phyloP scores from a whole-genome alignment of 2,797 vertebrate species.

The Ambastaia sidthimunki region DNA sequence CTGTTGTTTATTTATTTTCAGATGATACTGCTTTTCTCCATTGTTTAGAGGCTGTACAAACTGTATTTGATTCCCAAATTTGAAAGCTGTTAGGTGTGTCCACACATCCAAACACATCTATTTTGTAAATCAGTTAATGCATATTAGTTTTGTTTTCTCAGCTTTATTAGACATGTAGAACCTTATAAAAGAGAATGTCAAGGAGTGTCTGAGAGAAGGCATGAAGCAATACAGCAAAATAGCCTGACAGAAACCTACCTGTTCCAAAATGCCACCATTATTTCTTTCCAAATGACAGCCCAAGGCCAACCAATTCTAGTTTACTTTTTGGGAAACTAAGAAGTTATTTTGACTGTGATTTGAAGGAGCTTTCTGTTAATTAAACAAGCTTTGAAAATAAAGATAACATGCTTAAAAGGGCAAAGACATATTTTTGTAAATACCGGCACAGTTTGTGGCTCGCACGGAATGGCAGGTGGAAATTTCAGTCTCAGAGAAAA shows the following conservation, averaged over 20 bases:
- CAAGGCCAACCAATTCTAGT: background rate
- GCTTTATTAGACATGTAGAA: background rate
- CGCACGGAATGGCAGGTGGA: background rate
- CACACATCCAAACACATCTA: background rate
- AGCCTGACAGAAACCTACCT: background rate
- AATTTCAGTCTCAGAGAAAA: background rate
- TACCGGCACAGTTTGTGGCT: slow-evolving; percentile 1
- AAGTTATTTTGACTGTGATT: background rate
- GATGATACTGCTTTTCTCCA: background rate
- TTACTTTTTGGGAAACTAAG: background rate
- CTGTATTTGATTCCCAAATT: background rate
- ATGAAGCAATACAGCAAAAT: background rate
- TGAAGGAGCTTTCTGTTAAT: background rate
- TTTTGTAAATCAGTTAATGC: background rate
- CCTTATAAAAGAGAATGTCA: background rate
- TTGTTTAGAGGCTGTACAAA: background rate
- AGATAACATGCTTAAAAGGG: background rate
- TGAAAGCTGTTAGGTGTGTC: background rate
- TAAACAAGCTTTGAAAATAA: background rate
- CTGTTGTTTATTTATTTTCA: background rate
- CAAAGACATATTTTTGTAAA: background rate
- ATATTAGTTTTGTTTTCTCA: background rate
- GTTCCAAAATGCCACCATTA: background rate
- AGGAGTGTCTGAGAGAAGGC: background rate
- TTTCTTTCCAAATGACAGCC: background rate